phyloP scores from a whole-genome alignment of 2,888 invertebrate species.

The Minunthozetes semirufus region DNA sequence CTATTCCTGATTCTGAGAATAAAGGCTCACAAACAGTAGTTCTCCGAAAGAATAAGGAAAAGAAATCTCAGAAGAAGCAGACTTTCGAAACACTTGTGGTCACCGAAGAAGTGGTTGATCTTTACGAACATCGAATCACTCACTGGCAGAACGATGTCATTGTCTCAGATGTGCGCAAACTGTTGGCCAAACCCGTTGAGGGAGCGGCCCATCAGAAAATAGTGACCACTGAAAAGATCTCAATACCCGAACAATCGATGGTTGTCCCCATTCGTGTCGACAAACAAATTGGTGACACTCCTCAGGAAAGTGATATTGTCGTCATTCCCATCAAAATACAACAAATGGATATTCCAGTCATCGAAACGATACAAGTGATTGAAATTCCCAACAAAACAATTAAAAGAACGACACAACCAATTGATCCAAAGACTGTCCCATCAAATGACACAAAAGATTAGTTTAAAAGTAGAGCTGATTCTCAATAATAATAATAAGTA shows the following conservation, averaged over 20 bases:
- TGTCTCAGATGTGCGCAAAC: slow-evolving; percentile 6
- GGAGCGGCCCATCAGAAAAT: background rate
- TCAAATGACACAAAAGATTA: no score
- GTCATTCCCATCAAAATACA: background rate
- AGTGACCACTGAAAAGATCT: background rate
- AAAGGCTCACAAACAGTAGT: no score
- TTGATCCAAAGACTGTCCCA: no score
- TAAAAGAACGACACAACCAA: background rate
- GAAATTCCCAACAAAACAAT: background rate
- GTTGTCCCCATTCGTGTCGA: background rate
- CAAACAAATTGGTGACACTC: background rate
- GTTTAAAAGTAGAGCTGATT: no score
- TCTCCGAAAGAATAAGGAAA: no score
- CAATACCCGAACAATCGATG: background rate
- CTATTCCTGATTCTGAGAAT: no score
- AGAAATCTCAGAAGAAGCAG: background rate
- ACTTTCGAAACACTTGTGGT: background rate
- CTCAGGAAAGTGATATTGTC: background rate
- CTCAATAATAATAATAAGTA: no score
- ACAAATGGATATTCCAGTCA: slow-evolving; percentile 7
- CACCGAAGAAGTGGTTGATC: background rate
- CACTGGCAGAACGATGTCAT: slow-evolving; percentile 16
- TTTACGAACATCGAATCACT: slow-evolving; percentile 10
- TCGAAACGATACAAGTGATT: background rate
- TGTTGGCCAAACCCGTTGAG: background rate